A percentile compares a stretch with the other conserved stretches of the same genome.
These are phyloP conservation scores for Sericinus montela DNA, from an alignment of 2,888 invertebrate genomes.

Conservation along the genomic window DNA sequence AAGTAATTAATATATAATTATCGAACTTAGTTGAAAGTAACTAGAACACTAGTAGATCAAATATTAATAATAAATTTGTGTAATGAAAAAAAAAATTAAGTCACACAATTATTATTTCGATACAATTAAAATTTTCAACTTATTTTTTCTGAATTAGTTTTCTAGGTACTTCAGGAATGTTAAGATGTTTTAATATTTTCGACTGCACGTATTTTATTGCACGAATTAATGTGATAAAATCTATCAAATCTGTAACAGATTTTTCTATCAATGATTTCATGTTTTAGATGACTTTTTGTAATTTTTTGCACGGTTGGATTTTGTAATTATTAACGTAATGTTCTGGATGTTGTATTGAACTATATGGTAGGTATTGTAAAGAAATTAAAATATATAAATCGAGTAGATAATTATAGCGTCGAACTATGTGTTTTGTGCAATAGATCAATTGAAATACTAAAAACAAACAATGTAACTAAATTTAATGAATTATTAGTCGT, in stretches of 20 bases:
- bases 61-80: background rate
- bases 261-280: conserved; percentile 34
- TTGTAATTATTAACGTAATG: conserved; percentile 74
- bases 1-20: conserved; percentile 6
- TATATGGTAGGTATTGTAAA: conserved; percentile 72
- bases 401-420: conserved; percentile 65
- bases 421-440: conserved; percentile 68
- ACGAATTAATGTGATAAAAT: conserved; percentile 66
- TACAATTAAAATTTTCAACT: no score
- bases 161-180: background rate
- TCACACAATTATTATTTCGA: no score
- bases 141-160: background rate
- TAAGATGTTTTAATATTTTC: conserved; percentile 10
- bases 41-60: conserved; percentile 9
- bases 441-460: conserved; percentile 56
- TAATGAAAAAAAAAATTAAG: no score
- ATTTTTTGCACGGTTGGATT: conserved; percentile 72
- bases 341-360: conserved; percentile 77
- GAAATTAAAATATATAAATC: conserved; percentile 65
- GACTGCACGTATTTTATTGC: conserved; percentile 58
- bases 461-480: conserved; percentile 37
- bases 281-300: conserved; percentile 51
- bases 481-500: conserved; percentile 46
- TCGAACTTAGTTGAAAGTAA: background rate
- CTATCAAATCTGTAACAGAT: conserved; percentile 42